Evolutionary conservation across 2,113 vertebrate species (phyloP).

Genomic region (Larimichthys crocea): DNA sequence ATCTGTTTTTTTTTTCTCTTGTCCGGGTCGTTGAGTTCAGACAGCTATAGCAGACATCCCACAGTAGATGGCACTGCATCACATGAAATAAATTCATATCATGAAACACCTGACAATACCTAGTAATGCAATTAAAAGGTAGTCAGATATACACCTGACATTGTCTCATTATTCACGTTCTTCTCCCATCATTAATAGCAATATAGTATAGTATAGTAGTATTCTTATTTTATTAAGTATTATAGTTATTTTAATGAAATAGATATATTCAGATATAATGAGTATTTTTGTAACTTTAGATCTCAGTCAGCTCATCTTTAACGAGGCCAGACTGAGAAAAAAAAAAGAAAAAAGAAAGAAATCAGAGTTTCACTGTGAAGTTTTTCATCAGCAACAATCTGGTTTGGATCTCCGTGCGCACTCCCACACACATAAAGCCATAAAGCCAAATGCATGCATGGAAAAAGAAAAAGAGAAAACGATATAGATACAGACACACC

Average conservation of each 20-base stretch:
- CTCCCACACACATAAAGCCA: background rate
- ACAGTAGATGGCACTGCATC: slow-evolving; percentile 58
- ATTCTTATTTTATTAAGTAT: background rate
- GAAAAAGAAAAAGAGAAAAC: background rate
- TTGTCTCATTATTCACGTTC: background rate
- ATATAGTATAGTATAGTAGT: too few relatives aligned
- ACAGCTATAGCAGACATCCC: background rate
- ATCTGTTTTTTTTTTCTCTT: background rate
- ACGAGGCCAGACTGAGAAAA: slow-evolving; percentile 20
- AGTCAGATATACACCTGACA: background rate
- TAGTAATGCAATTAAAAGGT: background rate
- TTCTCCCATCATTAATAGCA: background rate
- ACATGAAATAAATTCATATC: slow-evolving; percentile 22
- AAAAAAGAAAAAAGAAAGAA: background rate
- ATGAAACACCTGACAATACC: background rate
- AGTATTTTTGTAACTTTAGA: slow-evolving; percentile 18
- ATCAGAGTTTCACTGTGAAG: slow-evolving; percentile 15
- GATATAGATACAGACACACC: slow-evolving; percentile 1
- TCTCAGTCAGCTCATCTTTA: slow-evolving; percentile 48
- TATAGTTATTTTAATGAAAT: background rate
- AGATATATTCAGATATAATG: background rate
- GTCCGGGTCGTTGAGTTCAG: slow-evolving; percentile 43
- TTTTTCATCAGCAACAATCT: slow-evolving; percentile 6
- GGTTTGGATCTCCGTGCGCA: background rate
- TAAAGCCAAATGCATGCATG: background rate